Evolutionary conservation across 2,888 invertebrate genomes (phyloP), one percentile per base, ranked within the genome.

Genomic region (Crioceris asparagi): DNA sequence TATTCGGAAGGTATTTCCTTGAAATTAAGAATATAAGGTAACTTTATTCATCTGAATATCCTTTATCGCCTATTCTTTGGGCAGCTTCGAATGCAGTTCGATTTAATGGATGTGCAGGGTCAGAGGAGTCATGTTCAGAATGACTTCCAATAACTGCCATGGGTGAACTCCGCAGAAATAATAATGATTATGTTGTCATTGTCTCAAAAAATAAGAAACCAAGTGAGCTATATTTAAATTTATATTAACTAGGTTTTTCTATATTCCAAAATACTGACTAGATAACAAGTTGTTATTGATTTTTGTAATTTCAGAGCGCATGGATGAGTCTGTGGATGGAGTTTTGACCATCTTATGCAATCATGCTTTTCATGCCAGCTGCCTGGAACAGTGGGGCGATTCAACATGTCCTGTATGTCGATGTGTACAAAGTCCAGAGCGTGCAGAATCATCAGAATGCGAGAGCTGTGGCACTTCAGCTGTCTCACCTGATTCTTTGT

Each of bases 271-370:
- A 32, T 14, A 34, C n/a, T 33, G 11, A 11, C 3, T 21, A 18
- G 23, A 29, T 6, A 26, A 5, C 4, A 10, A 16, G 4, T 25
- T 10, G 32, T 14, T 35, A n/a, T 35, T n/a, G n/a, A 14, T 17
- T 35, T 27, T 8, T 21, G 10, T n/a, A 32, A 10, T 38, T 43
- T 48, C 65, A 66, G 97, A 99, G 66, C 77, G 94, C 41, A 90
- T 91, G 96, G 98, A 98, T 64, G 98, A 99, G 67, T 92, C 93
- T 51, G 92, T 96, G 8, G 93, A 96, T 60, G 94, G 96, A 8
- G 88, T 98, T 44, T 69, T 99, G 48, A 96, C 94, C 17, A 94
- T 99, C 58, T 74, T 97, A 43, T 99, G 98, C 62, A 97, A 97
- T 67, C 98, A 99, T 67, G 84, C 92, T 2, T 99, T 98, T 68